A percentile compares a stretch with the other conserved stretches of the same genome.
Evolutionary conservation across 2,797 vertebrate species (phyloP).

Genomic region (Enteromius trimaculatus): DNA sequence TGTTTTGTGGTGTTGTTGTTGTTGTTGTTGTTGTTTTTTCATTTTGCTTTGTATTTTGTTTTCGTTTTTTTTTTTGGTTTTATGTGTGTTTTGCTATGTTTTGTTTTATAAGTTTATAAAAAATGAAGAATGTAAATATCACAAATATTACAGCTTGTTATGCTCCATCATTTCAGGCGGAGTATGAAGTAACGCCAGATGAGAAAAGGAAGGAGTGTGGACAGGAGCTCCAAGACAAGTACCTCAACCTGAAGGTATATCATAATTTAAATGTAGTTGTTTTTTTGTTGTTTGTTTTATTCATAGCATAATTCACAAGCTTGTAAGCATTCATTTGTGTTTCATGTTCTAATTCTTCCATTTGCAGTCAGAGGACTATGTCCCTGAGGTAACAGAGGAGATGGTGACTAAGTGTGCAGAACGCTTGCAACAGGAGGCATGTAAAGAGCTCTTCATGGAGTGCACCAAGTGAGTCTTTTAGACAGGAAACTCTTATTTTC

Average conservation of each 20-base stretch:
- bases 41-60: too few relatives aligned
- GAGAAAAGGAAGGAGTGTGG: constrained; percentile 92
- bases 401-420: constrained; percentile 85
- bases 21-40: too few relatives aligned
- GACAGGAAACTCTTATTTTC: constrained; percentile 28
- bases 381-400: constrained; percentile 86
- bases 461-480: constrained; percentile 86
- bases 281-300: background rate
- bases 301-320: constrained; percentile 3
- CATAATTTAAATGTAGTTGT: background rate
- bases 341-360: constrained; percentile 1
- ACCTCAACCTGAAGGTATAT: constrained; percentile 85
- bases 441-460: constrained; percentile 96
- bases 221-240: constrained; percentile 84
- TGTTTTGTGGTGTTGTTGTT: too few relatives aligned
- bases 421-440: constrained; percentile 86
- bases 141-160: background rate
- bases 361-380: constrained; percentile 86
- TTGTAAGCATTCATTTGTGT: background rate
- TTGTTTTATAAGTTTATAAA: background rate
- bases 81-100: background rate
- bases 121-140: background rate
- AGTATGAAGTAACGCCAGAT: constrained; percentile 95
- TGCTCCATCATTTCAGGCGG: constrained; percentile 76
- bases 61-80: too few relatives aligned